Base-by-base conservation (phyloP, 2,113 vertebrate genomes). In the Actenoides lindsayi region DNA sequence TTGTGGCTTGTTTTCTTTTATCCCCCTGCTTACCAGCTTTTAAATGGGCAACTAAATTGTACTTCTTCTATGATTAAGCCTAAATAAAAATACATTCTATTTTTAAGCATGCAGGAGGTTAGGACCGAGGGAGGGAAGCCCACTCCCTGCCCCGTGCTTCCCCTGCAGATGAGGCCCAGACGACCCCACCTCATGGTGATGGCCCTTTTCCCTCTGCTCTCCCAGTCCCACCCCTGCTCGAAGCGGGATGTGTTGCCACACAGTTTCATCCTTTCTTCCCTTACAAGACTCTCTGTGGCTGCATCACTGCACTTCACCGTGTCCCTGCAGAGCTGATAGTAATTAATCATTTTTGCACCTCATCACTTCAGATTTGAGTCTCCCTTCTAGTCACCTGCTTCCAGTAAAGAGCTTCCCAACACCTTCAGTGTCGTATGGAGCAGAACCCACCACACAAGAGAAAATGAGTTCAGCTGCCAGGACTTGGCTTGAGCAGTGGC, bases 391-490 rank as follows among this genome's bases (percentile, higher is more conserved):
- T 80, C 75, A 70, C 62, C 62, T 59, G 68, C 42, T 68, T 19
- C 60, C 63, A 28, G 9, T 28, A 27, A 75, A 19, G 3, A 19
- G 27, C 62, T 60, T 54, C 63, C 51, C 53, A 25, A 3, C 6
- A 23, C 44, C 54, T 13, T 9, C 44, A 2, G 1, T 5, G 27
- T 1, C 20, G 51, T 5, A 2, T 0, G 11, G 82, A 46, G 81
- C 69, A 31, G 51, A 28, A 62, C 0, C 59, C 35, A 12, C 18
- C 51, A 2, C 41, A 6, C 21, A 2, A 11, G 39, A 41, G 60
- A 9, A 28, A 31, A 5, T 18, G 28, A 7, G 59, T 83, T 44
- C 78, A 50, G 53, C 63, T 35, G 70, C 82, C 17, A 39, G 19
- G 27, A 4, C 33, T 25, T n/a, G 33, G 19, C 57, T 8, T 1